Conservation (phyloP, 2,888 invertebrate species). For the Acanthosoma haemorrhoidale region DNA sequence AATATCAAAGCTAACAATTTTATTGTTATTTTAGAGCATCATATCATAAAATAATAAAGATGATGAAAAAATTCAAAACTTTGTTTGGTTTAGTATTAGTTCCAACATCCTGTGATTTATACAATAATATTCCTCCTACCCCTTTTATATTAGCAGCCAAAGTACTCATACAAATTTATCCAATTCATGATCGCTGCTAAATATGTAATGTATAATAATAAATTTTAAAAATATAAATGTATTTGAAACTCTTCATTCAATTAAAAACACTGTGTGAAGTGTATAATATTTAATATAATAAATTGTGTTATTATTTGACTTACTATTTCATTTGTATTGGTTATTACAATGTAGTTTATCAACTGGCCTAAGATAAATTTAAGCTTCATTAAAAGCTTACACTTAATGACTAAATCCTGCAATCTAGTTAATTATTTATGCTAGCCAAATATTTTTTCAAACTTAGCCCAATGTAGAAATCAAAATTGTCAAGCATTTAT, state of each 20-base stretch:
- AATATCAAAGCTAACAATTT: background rate
- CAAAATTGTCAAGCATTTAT: background rate
- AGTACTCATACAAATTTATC: background rate
- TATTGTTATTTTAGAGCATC: background rate
- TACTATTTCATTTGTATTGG: background rate
- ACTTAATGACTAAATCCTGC: slow-evolving; percentile 23
- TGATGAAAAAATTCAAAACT: background rate
- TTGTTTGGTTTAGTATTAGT: background rate
- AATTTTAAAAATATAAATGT: background rate
- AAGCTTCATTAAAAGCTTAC: slow-evolving; percentile 14
- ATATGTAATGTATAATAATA: background rate
- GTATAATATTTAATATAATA: background rate
- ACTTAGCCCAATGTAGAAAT: background rate
- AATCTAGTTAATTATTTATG: background rate
- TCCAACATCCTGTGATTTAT: slow-evolving; percentile 5
- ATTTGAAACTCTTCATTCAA: background rate
- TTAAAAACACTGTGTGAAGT: background rate
- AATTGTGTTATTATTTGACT: too few species aligned
- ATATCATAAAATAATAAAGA: slow-evolving; percentile 6
- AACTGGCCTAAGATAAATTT: slow-evolving; percentile 24
- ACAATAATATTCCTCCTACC: slow-evolving; percentile 4
- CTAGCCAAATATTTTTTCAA: background rate
- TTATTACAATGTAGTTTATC: slow-evolving; percentile 11
- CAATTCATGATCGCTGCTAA: background rate
- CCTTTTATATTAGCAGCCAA: background rate